These are phyloP conservation scores for Nettapus auritus DNA, from an alignment of 2,113 vertebrate genomes.

Conservation along the genomic window DNA sequence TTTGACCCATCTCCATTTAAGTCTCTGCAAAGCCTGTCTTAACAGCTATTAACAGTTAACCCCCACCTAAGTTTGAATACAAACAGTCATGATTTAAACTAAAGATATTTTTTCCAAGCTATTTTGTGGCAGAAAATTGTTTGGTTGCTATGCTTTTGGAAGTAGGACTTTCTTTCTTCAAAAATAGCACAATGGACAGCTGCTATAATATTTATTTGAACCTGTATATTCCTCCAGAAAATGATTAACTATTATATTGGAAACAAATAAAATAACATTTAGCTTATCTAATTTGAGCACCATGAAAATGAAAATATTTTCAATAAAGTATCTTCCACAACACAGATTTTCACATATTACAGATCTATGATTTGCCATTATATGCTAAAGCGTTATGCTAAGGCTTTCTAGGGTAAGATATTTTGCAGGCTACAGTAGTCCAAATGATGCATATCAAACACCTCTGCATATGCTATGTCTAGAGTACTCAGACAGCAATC, in stretches of 20 bases:
- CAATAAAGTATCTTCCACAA: not conserved
- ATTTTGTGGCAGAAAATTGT: not conserved
- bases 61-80: not conserved
- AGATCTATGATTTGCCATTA: not conserved
- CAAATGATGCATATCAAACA: not conserved
- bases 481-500: not conserved
- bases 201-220: not conserved
- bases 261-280: not conserved
- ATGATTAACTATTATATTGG: not conserved
- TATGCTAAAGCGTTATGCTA: not conserved
- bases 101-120: not conserved
- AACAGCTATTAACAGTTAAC: constrained; percentile 8
- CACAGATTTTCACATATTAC: not conserved
- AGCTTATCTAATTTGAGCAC: not conserved
- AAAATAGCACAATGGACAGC: not conserved
- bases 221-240: not conserved
- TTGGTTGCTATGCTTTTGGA: not conserved
- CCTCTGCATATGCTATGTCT: not conserved
- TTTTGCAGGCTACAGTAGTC: not conserved
- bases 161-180: not conserved
- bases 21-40: constrained; percentile 9
- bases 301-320: not conserved
- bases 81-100: not conserved
- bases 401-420: not conserved
- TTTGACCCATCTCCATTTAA: not conserved